Conservation (phyloP, 2,797 vertebrate genomes). For the Ciconia nigra region DNA sequence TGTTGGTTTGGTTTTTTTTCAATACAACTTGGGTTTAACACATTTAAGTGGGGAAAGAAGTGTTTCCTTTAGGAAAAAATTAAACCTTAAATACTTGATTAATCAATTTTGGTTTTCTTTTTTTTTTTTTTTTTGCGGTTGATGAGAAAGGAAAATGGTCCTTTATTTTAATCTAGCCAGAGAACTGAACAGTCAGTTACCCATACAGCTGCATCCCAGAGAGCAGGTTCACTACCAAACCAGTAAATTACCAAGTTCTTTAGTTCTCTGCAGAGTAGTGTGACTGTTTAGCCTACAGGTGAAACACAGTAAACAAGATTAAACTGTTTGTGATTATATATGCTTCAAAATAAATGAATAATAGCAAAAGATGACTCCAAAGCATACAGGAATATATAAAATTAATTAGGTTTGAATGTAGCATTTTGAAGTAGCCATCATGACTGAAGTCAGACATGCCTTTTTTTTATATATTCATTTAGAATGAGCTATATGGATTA, state of each 20-base stretch:
- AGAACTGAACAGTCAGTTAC: neutral
- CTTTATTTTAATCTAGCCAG: neutral
- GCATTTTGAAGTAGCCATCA: neutral
- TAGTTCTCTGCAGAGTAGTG: neutral
- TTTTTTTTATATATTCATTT: neutral
- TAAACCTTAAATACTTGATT: neutral
- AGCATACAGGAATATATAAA: neutral
- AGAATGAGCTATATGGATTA: neutral
- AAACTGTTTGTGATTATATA: neutral
- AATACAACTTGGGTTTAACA: neutral
- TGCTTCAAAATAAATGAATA: neutral
- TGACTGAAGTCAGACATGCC: neutral
- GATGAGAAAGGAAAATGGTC: neutral
- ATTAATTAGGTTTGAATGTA: neutral
- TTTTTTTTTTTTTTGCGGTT: neutral
- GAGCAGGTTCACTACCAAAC: neutral
- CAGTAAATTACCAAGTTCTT: neutral
- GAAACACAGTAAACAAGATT: neutral
- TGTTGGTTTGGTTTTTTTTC: no score
- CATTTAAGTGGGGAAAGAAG: neutral
- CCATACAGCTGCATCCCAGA: neutral
- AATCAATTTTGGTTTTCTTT: neutral
- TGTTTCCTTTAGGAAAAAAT: neutral
- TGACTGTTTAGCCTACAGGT: neutral
- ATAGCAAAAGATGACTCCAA: neutral